Evolutionary conservation across 2,888 invertebrate species (phyloP).

Genomic region (Tuta absoluta): DNA sequence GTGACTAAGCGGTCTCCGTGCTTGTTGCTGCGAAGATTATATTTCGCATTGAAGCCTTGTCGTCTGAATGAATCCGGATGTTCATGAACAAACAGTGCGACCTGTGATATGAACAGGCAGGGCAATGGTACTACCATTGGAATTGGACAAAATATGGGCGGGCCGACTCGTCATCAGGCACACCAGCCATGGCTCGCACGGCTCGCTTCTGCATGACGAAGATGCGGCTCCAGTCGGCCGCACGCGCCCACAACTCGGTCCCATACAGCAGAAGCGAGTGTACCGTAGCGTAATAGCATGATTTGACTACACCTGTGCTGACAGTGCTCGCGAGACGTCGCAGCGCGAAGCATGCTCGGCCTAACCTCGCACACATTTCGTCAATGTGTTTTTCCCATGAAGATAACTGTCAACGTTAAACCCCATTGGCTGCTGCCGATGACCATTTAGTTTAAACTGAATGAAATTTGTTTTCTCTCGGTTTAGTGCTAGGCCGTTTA

Average conservation of each 20-base stretch:
- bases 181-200: no score
- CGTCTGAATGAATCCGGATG: no score
- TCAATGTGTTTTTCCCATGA: not conserved
- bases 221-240: not conserved
- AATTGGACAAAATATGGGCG: no score
- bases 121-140: no score
- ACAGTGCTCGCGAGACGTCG: not conserved
- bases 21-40: not conserved
- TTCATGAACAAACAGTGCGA: no score
- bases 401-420: not conserved
- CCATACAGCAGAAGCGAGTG: constrained; percentile 5
- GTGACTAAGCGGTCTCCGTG: no score
- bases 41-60: not conserved
- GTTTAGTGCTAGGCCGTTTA: not conserved
- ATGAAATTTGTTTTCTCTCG: not conserved
- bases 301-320: not conserved
- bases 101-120: no score
- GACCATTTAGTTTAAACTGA: not conserved
- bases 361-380: not conserved
- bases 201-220: no score
- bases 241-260: constrained; percentile 12
- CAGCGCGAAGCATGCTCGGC: not conserved
- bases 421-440: not conserved
- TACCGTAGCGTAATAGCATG: not conserved
- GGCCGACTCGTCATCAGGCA: no score